Base-by-base conservation (phyloP, 1,140 invertebrate species). In the Pogonomyrmex barbatus region DNA sequence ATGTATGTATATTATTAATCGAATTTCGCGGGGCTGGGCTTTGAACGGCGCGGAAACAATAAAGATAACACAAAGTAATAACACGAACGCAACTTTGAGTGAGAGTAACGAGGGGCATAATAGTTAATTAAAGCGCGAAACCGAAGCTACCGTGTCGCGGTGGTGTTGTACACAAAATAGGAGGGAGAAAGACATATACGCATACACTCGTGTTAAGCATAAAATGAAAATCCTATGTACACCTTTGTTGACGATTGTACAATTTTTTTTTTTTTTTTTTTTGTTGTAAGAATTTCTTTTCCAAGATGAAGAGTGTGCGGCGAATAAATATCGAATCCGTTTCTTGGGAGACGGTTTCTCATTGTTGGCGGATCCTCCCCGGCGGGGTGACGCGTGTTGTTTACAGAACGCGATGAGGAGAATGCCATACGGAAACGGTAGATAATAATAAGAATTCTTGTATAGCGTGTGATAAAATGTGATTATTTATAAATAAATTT, bases 1-100 rank as follows among this genome's bases (percentile, higher is more conserved):
- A 76, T 87, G 54, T 87, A 85, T 87, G 90, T 90, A 85, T 87
- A 87, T 88, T 88, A 87, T 87, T 89, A 90, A 85, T 85, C 63
- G 86, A 87, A 92, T 82, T 91, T 91, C 86, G 79, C 9, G 90
- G 88, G 92, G 93, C 91, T 94, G 93, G 93, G 93, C 93, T 94
- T 94, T 91, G 91, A 91, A 93, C 91, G 90, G 88, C 87, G 88
- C 58, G 73, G 63, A 63, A 89, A 86, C 58, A 88, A 63, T 85
- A 78, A 81, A 81, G 73, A 67, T 88, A 63, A 90, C 30, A 82
- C 17, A 17, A 71, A 62, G 89, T 58, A 79, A 54, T 85, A 85
- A 76, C 60, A 42, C 58, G 42, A 52, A 77, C 17, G 76, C 39
- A 62, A 79, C 65, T 30, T 79, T 54, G 71, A 56, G 14, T 71